Percentiles rank a stretch among this genome's conserved stretches.
Evolutionary conservation across 2,113 vertebrate genomes (phyloP).

Genomic region (Rutilus rutilus): DNA sequence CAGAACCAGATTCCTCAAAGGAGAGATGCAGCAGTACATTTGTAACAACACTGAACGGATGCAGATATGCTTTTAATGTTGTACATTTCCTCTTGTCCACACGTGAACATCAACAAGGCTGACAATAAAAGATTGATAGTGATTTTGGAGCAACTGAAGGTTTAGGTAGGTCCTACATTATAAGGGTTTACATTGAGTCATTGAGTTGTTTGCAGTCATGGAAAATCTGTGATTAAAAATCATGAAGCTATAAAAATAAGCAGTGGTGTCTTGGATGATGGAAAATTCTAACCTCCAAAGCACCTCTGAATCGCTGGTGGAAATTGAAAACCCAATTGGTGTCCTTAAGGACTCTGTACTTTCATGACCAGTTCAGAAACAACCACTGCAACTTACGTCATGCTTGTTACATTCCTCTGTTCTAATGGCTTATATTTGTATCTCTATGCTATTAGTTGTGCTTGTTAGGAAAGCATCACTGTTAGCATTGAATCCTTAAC

Average conservation of each 20-base stretch:
- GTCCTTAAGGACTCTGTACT: neutral
- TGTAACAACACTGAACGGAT: no score
- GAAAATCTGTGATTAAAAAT: slow-evolving; percentile 44
- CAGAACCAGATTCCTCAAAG: no score
- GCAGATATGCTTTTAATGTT: neutral
- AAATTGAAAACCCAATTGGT: slow-evolving; percentile 6
- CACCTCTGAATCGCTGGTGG: neutral
- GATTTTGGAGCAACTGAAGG: neutral
- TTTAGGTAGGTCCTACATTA: neutral
- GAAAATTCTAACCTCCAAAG: slow-evolving; percentile 47
- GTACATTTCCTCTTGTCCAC: neutral
- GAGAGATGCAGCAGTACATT: no score
- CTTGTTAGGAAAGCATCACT: neutral
- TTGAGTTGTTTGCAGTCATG: slow-evolving; percentile 24
- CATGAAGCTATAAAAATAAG: slow-evolving; percentile 45
- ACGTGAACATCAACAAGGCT: neutral
- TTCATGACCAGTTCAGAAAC: neutral
- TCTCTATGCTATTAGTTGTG: neutral
- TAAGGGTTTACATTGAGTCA: slow-evolving; percentile 13
- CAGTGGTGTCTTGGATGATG: slow-evolving; percentile 35
- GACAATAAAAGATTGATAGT: neutral
- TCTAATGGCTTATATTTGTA: neutral
- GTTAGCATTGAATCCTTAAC: neutral
- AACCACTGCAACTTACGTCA: neutral
- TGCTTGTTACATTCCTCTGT: no score